phyloP scores from a whole-genome alignment of 2,113 vertebrate genomes.

The Lanius ludovicianus region DNA sequence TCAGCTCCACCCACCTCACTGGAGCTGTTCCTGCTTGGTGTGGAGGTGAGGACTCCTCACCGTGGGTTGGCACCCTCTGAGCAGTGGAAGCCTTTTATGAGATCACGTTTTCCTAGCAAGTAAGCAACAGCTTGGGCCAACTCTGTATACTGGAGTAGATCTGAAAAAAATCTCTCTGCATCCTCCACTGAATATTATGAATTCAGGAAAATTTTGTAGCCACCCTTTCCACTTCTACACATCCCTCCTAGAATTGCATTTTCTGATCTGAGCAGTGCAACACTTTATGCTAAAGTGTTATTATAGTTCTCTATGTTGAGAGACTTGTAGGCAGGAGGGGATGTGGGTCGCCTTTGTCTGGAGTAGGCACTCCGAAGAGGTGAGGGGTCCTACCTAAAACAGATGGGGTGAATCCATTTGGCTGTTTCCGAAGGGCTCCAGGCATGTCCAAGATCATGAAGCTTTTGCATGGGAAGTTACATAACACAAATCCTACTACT shows the following conservation, averaged over 20 bases:
- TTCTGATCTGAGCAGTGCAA: background rate
- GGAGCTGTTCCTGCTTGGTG: background rate
- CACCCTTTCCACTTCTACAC: background rate
- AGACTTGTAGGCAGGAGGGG: background rate
- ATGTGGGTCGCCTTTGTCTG: background rate
- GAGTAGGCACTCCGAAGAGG: background rate
- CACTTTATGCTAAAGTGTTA: background rate
- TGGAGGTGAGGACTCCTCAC: background rate
- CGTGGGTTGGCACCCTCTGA: background rate
- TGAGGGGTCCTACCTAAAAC: background rate
- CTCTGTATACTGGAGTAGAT: background rate
- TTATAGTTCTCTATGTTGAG: background rate
- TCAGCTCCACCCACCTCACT: background rate
- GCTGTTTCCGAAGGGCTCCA: background rate
- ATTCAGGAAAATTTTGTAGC: background rate
- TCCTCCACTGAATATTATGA: background rate
- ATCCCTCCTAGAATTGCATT: background rate
- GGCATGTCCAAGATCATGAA: accelerated
- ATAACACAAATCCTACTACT: background rate
- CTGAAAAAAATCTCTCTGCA: background rate
- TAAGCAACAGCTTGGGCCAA: background rate
- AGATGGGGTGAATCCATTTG: background rate
- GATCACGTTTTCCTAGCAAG: background rate
- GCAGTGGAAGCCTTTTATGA: background rate
- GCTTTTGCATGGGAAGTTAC: background rate